Evolutionary conservation across 2,888 invertebrate species (phyloP).

Genomic region (Drosophila limbata): DNA sequence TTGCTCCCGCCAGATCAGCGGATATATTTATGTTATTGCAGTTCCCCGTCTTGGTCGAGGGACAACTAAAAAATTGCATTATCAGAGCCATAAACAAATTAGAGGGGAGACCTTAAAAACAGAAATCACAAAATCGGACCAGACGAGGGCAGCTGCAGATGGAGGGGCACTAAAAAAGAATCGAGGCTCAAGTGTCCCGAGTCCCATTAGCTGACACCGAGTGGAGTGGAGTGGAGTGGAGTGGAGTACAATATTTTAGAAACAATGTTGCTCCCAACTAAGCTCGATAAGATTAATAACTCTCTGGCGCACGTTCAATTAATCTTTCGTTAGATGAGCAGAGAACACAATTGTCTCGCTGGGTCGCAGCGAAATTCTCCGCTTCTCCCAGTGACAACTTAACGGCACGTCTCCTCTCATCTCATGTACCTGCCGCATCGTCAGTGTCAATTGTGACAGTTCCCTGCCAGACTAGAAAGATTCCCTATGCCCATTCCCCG

Average conservation of each 20-base stretch:
- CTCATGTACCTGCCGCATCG: conserved; percentile 76
- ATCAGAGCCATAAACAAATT: conserved; percentile 79
- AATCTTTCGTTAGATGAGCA: conserved; percentile 75
- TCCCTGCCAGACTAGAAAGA: conserved; percentile 49
- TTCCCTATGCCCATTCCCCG: conserved; percentile 20
- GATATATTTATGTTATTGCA: conserved; percentile 79
- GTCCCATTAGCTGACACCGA: conserved; percentile 80
- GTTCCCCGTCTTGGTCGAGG: conserved; percentile 12
- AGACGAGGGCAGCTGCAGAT: conserved; percentile 44
- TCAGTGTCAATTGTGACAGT: conserved; percentile 80
- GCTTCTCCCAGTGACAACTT: conserved; percentile 55
- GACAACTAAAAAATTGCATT: conserved; percentile 78
- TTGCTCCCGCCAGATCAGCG: conserved; percentile 79
- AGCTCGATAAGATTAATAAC: conserved; percentile 83
- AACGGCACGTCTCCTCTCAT: conserved; percentile 60
- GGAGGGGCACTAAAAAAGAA: conserved; percentile 38
- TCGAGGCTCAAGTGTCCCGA: conserved; percentile 73
- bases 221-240: conserved; percentile 28
- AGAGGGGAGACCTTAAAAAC: conserved; percentile 51
- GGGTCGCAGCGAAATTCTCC: conserved; percentile 16
- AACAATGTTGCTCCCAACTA: conserved; percentile 67
- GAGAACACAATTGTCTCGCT: conserved; percentile 1
- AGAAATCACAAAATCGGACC: background rate
- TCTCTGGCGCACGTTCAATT: conserved; percentile 82
- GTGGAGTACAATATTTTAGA: conserved; percentile 78